Evolutionary conservation across 2,113 vertebrate genomes (phyloP).

Genomic region (Mugil cephalus): DNA sequence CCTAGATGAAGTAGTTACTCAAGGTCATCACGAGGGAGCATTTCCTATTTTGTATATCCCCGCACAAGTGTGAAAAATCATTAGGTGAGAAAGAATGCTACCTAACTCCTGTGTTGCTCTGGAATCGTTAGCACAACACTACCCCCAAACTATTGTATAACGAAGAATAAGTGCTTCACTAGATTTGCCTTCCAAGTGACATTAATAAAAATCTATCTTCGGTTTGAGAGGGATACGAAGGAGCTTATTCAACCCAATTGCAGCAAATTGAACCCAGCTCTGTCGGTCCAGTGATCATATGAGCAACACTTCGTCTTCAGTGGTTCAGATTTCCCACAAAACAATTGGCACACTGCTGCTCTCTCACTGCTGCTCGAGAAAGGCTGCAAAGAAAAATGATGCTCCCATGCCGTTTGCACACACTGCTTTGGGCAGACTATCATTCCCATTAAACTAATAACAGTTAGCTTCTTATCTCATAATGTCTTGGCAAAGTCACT

Average conservation of each 20-base stretch:
- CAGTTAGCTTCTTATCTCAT: slow-evolving; percentile 76
- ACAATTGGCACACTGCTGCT: slow-evolving; percentile 33
- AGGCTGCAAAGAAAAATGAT: slow-evolving; percentile 51
- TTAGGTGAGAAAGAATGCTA: not conserved
- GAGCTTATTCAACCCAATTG: slow-evolving; percentile 8
- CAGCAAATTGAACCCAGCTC: slow-evolving; percentile 17
- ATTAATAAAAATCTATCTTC: slow-evolving; percentile 7
- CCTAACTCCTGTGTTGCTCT: not conserved
- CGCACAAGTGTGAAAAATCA: not conserved
- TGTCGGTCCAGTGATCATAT: slow-evolving; percentile 28
- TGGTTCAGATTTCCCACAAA: slow-evolving; percentile 49
- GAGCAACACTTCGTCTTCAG: slow-evolving; percentile 38
- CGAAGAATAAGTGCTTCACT: slow-evolving; percentile 16
- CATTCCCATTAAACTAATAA: slow-evolving; percentile 77
- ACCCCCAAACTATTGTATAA: not conserved
- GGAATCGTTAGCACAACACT: not conserved
- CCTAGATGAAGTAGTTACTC: too few species aligned
- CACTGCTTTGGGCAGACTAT: slow-evolving; percentile 68
- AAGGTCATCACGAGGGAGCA: too few species aligned
- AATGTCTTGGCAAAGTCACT: slow-evolving; percentile 77
- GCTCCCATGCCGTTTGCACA: slow-evolving; percentile 51
- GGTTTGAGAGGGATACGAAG: slow-evolving; percentile 1
- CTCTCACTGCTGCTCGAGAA: slow-evolving; percentile 28
- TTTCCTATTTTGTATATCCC: not conserved
- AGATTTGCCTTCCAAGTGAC: not conserved